Percentiles rank a stretch among this genome's conserved stretches.
These are phyloP conservation scores for Mirounga angustirostris DNA, from an alignment of 2,113 vertebrate genomes.

Conservation along the genomic window DNA sequence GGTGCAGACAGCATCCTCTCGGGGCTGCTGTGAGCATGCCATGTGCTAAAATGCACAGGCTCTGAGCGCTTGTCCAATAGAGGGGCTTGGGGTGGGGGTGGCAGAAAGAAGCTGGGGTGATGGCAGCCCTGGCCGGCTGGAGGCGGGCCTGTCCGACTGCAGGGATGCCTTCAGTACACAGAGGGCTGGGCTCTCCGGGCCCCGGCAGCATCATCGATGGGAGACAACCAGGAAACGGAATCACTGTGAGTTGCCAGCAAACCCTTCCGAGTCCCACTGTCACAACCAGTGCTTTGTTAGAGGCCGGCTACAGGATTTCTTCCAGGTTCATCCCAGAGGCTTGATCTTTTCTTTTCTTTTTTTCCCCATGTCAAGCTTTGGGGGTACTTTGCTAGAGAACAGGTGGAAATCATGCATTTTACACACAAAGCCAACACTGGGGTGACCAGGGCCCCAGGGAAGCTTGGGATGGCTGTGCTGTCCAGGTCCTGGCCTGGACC, in stretches of 20 bases:
- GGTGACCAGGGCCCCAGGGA: not conserved
- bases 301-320: not conserved
- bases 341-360: not conserved
- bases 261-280: not conserved
- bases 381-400: not conserved
- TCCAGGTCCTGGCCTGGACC: not conserved
- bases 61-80: not conserved
- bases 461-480: not conserved
- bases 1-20: not conserved
- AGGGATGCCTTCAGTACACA: fast-evolving
- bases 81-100: not conserved
- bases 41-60: fast-evolving
- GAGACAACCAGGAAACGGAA: not conserved
- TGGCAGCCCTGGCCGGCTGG: too few species aligned
- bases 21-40: not conserved
- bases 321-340: not conserved
- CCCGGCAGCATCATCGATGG: not conserved
- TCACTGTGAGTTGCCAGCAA: not conserved
- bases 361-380: not conserved
- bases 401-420: constrained; percentile 26
- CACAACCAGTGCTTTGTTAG: not conserved
- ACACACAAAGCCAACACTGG: not conserved
- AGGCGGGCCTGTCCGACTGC: not conserved
- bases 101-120: not conserved
- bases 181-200: not conserved